Percentiles rank a stretch among this genome's conserved stretches.
Conservation (phyloP, 2,888 invertebrate species). For the Tineola bisselliella region DNA sequence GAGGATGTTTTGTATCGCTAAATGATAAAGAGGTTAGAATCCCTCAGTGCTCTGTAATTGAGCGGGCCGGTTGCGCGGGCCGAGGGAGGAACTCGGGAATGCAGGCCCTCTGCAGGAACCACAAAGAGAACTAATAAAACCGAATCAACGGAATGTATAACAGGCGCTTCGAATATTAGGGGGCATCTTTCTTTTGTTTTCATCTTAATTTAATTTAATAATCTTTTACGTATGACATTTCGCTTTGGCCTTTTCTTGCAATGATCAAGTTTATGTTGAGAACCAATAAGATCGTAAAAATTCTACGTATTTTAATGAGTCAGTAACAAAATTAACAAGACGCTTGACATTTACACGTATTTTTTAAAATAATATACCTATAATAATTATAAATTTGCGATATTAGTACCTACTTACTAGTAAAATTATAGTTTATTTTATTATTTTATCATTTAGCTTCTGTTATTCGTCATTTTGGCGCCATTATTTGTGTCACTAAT, state of each 20-base stretch:
- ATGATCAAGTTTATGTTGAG: not conserved
- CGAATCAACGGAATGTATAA: conserved; percentile 38
- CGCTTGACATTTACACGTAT: no score
- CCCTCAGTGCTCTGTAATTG: not conserved
- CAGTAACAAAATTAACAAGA: no score
- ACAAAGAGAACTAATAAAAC: conserved; percentile 44
- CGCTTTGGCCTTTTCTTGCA: not conserved
- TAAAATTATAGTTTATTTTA: no score
- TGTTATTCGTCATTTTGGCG: not conserved
- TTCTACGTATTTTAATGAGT: no score
- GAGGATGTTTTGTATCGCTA: not conserved
- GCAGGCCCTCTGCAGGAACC: conserved; percentile 48
- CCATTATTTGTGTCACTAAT: not conserved
- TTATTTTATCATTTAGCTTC: not conserved
- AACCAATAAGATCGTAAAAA: not conserved
- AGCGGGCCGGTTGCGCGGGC: conserved; percentile 10
- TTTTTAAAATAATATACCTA: no score
- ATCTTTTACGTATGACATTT: not conserved
- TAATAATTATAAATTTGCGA: no score
- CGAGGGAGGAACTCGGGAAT: conserved; percentile 38
- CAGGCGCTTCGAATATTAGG: conserved; percentile 20
- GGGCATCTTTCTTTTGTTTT: not conserved
- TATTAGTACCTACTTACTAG: no score
- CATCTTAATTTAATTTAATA: not conserved
- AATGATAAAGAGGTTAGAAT: conserved; percentile 9